phyloP scores from a whole-genome alignment of 2,113 vertebrate species.

The Tachycineta bicolor region DNA sequence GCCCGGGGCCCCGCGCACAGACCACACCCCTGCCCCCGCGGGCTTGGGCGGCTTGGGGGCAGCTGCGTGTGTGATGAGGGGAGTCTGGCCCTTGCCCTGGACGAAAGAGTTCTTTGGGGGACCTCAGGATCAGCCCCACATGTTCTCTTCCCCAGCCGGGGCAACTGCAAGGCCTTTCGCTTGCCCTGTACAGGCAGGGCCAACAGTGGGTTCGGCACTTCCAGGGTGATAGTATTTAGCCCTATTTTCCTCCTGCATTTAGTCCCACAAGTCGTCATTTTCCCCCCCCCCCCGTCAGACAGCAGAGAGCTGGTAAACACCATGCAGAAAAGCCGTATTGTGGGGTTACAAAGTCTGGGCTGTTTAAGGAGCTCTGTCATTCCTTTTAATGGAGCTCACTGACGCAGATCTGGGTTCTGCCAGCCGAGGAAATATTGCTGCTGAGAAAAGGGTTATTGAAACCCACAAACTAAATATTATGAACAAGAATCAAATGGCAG shows the following conservation, averaged over 20 bases:
- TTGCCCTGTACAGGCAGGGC: background rate
- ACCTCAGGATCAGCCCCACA: background rate
- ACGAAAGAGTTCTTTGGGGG: background rate
- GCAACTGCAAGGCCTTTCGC: background rate
- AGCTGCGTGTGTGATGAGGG: rapidly evolving
- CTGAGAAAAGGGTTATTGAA: conserved; percentile 68
- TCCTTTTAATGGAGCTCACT: conserved; percentile 66
- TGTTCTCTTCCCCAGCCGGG: background rate
- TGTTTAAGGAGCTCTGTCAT: conserved; percentile 68
- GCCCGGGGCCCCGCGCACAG: background rate
- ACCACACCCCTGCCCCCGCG: background rate
- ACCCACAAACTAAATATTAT: conserved; percentile 63
- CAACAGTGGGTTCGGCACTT: background rate
- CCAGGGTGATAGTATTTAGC: conserved; percentile 31
- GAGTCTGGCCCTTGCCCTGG: background rate
- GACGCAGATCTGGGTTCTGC: conserved; percentile 68
- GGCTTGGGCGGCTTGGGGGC: background rate
- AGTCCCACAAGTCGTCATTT: background rate
- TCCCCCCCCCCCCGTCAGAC: conserved; percentile 13
- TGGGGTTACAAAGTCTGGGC: conserved; percentile 68
- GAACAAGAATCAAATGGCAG: conserved; percentile 56
- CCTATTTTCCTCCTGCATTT: conserved; percentile 43
- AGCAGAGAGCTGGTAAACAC: conserved; percentile 63
- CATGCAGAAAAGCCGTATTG: conserved; percentile 64
- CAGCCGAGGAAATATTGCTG: conserved; percentile 64